phyloP scores from a whole-genome alignment of 2,888 invertebrate genomes.

The Oscheius myriophilus region DNA sequence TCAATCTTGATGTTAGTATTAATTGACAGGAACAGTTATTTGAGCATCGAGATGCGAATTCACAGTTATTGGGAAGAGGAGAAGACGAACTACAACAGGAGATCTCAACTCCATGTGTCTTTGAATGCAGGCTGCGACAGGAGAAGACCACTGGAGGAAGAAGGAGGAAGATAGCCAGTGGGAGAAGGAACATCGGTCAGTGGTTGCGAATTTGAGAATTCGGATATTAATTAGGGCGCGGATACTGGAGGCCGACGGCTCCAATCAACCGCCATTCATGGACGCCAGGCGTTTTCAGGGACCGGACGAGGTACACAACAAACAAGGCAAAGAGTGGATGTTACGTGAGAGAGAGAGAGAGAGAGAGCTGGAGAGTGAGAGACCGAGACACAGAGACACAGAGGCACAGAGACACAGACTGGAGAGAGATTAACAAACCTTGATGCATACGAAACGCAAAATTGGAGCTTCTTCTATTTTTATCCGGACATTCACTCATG shows the following conservation, averaged over 20 bases:
- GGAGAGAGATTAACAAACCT: too few species aligned
- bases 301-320: not conserved
- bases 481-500: too few species aligned
- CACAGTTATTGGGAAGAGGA: conserved; percentile 43
- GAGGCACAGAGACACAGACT: too few species aligned
- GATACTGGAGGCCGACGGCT: conserved; percentile 6
- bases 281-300: conserved; percentile 20
- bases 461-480: too few species aligned
- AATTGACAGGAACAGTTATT: conserved; percentile 42
- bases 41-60: conserved; percentile 46
- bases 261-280: conserved; percentile 27
- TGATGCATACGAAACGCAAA: too few species aligned
- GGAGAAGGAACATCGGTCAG: too few species aligned
- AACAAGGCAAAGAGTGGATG: too few species aligned
- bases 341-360: too few species aligned
- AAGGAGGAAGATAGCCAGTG: not conserved
- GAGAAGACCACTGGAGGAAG: not conserved
- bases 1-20: conserved; percentile 33
- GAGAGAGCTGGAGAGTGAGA: too few species aligned
- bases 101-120: conserved; percentile 12
- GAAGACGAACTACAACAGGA: conserved; percentile 42
- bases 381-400: too few species aligned
- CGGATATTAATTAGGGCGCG: conserved; percentile 19
- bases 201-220: conserved; percentile 2
- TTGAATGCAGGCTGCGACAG: conserved; percentile 1